A percentile compares a stretch with the other conserved stretches of the same genome.
phyloP scores from a whole-genome alignment of 2,888 invertebrate genomes.

The Chironomus riparius region DNA sequence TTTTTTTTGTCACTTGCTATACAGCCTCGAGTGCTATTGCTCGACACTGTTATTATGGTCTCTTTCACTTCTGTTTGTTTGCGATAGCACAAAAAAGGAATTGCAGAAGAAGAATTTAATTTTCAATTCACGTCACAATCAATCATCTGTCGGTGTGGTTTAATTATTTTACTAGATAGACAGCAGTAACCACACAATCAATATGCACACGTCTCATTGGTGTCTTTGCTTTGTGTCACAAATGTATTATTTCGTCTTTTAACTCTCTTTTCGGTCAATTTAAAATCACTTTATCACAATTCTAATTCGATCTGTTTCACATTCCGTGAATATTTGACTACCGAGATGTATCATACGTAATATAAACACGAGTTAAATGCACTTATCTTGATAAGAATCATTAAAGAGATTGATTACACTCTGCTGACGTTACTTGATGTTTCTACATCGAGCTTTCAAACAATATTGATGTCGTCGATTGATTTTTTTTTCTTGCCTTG shows the following conservation, averaged over 20 bases:
- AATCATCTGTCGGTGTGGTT: neutral
- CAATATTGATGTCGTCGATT: constrained; percentile 10
- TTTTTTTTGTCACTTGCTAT: neutral
- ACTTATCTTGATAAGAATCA: neutral
- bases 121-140: constrained; percentile 24
- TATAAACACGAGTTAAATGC: neutral
- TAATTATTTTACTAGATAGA: neutral
- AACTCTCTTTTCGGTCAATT: neutral
- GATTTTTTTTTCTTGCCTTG: constrained; percentile 4
- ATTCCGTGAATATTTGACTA: neutral
- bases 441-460: neutral
- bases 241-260: neutral
- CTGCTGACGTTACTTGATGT: neutral
- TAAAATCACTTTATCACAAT: constrained; percentile 7
- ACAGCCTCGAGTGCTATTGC: no score
- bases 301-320: neutral
- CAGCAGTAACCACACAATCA: constrained; percentile 1
- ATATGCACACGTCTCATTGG: neutral
- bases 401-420: neutral
- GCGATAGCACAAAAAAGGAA: neutral
- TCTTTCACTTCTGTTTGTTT: neutral
- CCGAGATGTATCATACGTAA: no score
- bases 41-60: no score
- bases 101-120: neutral
- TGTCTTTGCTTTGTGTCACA: neutral